A percentile compares a stretch with the other conserved stretches of the same genome.
Conservation (phyloP, 2,797 vertebrate genomes). For the Sus cebifrons region DNA sequence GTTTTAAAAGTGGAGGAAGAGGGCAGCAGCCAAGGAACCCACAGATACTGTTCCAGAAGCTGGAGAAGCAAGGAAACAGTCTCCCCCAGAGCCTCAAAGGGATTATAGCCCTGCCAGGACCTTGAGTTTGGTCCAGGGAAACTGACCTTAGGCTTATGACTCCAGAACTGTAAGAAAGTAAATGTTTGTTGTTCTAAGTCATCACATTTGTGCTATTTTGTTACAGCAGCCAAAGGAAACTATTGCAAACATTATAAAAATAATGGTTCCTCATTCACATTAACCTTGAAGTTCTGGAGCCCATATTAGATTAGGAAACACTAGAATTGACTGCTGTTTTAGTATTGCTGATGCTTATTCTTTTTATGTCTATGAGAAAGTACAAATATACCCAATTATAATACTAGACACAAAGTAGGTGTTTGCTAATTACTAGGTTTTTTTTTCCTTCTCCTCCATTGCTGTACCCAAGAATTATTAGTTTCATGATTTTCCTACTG, state of each 20-base stretch:
- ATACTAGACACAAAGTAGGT: neutral
- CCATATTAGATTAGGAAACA: neutral
- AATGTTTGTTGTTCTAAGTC: neutral
- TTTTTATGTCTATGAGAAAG: neutral
- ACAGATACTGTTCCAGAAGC: neutral
- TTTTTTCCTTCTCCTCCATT: neutral
- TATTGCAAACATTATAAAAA: neutral
- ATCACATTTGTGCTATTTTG: neutral
- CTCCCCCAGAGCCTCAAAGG: neutral
- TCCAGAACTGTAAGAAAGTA: neutral
- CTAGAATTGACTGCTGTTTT: neutral
- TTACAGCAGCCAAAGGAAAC: neutral
- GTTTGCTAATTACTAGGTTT: neutral
- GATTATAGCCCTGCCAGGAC: rapidly evolving
- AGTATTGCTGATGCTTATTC: neutral
- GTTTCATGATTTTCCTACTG: neutral
- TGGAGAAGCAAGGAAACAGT: neutral
- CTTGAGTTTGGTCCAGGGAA: neutral
- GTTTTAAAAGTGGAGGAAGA: neutral
- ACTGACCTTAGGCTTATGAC: neutral
- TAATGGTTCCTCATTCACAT: neutral
- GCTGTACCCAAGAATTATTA: neutral
- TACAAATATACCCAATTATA: neutral
- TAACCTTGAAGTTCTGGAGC: neutral
- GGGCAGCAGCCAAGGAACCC: neutral